These are phyloP conservation scores for Stegodyphus mimosarum DNA, from an alignment of 1,140 invertebrate genomes.

Conservation along the genomic window DNA sequence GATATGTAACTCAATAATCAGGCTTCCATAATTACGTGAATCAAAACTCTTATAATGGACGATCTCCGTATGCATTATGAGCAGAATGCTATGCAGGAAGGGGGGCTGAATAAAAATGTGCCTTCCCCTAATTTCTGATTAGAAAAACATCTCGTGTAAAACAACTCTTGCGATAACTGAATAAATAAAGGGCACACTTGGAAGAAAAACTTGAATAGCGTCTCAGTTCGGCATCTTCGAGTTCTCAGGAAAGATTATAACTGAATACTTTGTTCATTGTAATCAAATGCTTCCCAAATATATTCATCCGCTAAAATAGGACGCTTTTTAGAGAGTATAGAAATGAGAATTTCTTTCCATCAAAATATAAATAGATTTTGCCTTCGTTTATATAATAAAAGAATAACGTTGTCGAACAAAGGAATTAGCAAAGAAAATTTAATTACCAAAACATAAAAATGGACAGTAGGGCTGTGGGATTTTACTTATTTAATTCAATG, in stretches of 20 bases:
- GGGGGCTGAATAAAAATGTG: constrained; percentile 19
- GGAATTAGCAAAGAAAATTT: no score
- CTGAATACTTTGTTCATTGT: constrained; percentile 59
- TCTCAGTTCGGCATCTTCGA: constrained; percentile 37
- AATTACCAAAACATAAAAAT: no score
- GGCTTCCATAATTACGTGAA: constrained; percentile 19
- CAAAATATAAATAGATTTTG: constrained; percentile 53
- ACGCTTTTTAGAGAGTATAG: constrained; percentile 34
- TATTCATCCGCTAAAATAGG: constrained; percentile 57
- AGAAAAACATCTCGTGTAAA: constrained; percentile 47
- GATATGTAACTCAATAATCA: constrained; percentile 43
- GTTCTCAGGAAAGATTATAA: constrained; percentile 45
- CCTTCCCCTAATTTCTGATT: constrained; percentile 39
- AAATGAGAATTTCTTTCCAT: constrained; percentile 36
- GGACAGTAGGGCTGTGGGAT: no score
- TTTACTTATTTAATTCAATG: no score
- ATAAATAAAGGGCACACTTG: constrained; percentile 51
- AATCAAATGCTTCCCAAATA: constrained; percentile 60
- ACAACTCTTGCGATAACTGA: constrained; percentile 44
- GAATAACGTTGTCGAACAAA: not conserved
- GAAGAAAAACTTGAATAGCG: constrained; percentile 52
- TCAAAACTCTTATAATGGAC: constrained; percentile 17
- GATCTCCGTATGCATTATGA: constrained; percentile 22
- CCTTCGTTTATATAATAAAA: not conserved
- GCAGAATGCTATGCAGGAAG: not conserved